Base-by-base conservation (phyloP, 53 echinoderm and acorn worm species). In the Henricia sp. region DNA sequence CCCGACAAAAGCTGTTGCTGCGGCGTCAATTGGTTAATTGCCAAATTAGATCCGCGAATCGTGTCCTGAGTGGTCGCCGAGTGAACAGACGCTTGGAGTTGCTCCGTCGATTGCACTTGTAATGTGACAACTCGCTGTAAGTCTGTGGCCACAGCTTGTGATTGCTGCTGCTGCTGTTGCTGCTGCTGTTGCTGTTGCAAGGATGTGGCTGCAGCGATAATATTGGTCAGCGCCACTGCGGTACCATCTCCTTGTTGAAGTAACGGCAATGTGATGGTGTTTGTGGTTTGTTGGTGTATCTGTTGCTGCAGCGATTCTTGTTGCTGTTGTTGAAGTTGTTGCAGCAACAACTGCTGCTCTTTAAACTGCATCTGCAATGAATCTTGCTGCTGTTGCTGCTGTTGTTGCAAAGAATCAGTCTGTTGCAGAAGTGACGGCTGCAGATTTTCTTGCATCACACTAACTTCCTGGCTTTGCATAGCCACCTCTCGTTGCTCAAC, bases 1-100 rank as follows among this genome's bases (percentile, higher is more conserved):
- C 65, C 68, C 14, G 86, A 68, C 42, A 83, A 72, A 19, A 86
- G 82, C 25, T 84, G 72, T 27, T 82, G 82, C 9, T 85, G 85
- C 46, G 67, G 68, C 32, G 50, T 55, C 85, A 57, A 39, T 75
- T 77, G 85, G 57, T 57, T 54, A 3, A 77, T 80, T 33, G 70
- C 32, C 11, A 21, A 73, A 24, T 51, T 62, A 37, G 74, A 50
- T 48, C 51, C 64, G 50, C 50, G 13, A 4, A 34, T 20, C 38
- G 38, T 32, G 16, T 80, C 65, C 50, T 64, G 64, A 24, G 16
- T 36, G 17, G 21, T 33, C 48, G 25, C 67, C 52, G 56, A 25
- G 37, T 63, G 67, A 19, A 39, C 42, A 16, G 40, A 29, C 17
- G 59, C 44, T 27, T 80, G 80, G 33, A 80, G 80, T 40, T 80